Conservation (phyloP, 2,113 vertebrate genomes). For the Proterorhinus semilunaris region DNA sequence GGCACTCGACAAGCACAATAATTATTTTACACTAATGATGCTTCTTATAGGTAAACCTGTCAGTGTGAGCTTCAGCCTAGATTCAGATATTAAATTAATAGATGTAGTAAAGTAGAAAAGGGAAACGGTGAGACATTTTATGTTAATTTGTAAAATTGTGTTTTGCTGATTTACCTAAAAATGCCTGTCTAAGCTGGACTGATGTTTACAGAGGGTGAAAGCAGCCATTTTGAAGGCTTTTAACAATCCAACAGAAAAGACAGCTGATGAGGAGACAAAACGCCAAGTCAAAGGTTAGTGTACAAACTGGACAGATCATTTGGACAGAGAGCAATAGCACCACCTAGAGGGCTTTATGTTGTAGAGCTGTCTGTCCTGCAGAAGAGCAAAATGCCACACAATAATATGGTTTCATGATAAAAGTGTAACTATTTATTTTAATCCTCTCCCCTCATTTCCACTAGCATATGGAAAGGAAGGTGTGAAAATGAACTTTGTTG, state of each 20-base stretch:
- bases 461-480: conserved; percentile 96
- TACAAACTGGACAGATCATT: neutral
- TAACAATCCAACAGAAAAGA: conserved; percentile 97
- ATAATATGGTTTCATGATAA: neutral
- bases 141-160: conserved; percentile 15
- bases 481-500: conserved; percentile 97
- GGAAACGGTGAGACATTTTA: neutral
- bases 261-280: conserved; percentile 95
- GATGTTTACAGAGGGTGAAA: conserved; percentile 87
- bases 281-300: conserved; percentile 92
- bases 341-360: conserved; percentile 75
- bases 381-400: neutral
- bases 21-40: conserved; percentile 74
- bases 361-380: neutral
- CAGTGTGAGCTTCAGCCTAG: conserved; percentile 43
- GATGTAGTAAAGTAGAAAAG: conserved; percentile 31
- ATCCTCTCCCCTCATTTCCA: conserved; percentile 15
- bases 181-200: conserved; percentile 19
- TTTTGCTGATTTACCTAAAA: neutral
- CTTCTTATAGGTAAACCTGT: conserved; percentile 58
- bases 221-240: conserved; percentile 93
- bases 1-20: conserved; percentile 65
- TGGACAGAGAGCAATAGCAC: conserved; percentile 65
- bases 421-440: neutral
- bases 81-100: conserved; percentile 54